Evolutionary conservation across 2,113 vertebrate species (phyloP).

Genomic region (Mirounga angustirostris): DNA sequence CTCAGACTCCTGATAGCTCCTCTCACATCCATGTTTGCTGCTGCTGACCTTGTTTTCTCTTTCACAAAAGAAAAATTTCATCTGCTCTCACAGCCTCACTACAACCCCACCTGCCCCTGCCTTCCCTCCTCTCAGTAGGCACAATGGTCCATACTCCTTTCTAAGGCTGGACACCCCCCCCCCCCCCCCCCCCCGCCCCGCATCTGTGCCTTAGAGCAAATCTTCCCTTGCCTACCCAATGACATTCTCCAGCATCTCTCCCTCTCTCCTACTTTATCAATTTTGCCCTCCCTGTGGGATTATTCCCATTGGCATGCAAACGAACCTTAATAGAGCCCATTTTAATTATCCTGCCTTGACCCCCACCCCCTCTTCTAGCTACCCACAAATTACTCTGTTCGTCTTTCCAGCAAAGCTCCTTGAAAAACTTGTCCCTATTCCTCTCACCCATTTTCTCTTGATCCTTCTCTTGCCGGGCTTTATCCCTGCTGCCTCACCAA

Average conservation of each 20-base stretch:
- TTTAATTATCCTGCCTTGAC: not conserved
- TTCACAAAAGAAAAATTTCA: not conserved
- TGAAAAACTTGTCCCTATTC: not conserved
- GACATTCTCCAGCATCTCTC: no score
- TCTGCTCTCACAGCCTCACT: not conserved
- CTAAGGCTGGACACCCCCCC: no score
- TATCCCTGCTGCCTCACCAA: not conserved
- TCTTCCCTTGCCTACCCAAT: not conserved
- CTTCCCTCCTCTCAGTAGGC: not conserved
- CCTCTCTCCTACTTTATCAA: not conserved
- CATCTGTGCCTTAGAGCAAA: not conserved
- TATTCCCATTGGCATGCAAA: not conserved
- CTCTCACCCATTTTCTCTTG: not conserved
- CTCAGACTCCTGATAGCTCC: not conserved
- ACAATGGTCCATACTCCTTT: rapidly evolving
- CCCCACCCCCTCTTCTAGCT: not conserved
- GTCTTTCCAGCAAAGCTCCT: not conserved
- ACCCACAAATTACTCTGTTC: not conserved
- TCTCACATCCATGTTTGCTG: not conserved
- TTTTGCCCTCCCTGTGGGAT: not conserved
- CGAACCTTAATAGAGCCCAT: not conserved
- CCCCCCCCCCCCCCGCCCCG: rapidly evolving
- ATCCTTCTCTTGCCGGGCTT: not conserved
- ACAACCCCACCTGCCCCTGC: not conserved
- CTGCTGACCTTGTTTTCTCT: not conserved